A percentile compares a stretch with the other conserved stretches of the same genome.
These are phyloP conservation scores for Allobates femoralis DNA, from an alignment of 2,797 vertebrate species.

Conservation along the genomic window DNA sequence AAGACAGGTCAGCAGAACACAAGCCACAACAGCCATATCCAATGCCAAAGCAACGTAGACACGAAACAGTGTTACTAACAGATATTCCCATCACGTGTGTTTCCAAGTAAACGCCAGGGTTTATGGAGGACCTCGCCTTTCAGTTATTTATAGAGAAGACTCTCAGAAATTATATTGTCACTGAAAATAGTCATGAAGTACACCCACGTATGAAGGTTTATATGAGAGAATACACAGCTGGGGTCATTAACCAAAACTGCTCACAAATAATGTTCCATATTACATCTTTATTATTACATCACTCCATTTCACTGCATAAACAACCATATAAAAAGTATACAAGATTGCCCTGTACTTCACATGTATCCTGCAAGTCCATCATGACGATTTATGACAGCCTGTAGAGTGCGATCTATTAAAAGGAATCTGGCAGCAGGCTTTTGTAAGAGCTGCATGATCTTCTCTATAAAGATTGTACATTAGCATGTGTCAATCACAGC, in stretches of 20 bases:
- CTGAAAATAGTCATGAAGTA: background rate
- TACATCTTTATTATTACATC: background rate
- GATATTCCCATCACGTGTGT: background rate
- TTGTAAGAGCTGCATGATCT: too few species aligned
- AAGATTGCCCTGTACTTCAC: background rate
- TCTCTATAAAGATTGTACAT: too few species aligned
- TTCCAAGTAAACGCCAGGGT: background rate
- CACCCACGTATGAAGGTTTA: background rate
- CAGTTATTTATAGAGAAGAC: background rate
- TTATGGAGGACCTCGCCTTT: background rate
- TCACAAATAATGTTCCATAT: background rate
- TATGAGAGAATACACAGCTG: background rate
- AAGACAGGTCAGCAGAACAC: slow-evolving; percentile 61
- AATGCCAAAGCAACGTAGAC: background rate
- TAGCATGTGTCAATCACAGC: too few species aligned
- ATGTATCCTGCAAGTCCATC: too few species aligned
- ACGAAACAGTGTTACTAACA: slow-evolving; percentile 23
- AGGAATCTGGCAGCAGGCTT: too few species aligned
- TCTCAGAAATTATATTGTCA: background rate
- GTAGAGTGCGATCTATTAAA: background rate
- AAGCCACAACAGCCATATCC: background rate
- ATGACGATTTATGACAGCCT: background rate
- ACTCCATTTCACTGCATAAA: background rate
- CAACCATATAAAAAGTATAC: background rate
- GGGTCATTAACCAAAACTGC: background rate